Evolutionary conservation across 2,888 invertebrate genomes (phyloP).

Genomic region (Odiellus spinosus): DNA sequence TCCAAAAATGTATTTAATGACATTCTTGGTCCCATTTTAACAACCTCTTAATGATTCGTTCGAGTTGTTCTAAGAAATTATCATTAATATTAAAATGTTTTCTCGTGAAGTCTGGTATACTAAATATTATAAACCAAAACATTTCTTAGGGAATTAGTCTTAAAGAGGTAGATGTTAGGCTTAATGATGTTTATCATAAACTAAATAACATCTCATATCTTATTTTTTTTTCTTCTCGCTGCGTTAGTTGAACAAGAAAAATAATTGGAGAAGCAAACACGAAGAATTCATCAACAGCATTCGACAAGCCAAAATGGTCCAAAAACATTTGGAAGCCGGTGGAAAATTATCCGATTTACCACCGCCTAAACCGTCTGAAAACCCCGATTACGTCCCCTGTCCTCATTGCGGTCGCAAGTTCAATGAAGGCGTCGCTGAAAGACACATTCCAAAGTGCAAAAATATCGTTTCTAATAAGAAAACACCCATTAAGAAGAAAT

Average conservation of each 20-base stretch:
- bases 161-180: too few species aligned
- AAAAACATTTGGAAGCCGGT: constrained; percentile 60
- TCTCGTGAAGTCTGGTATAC: too few species aligned
- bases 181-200: too few species aligned
- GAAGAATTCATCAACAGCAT: constrained; percentile 83
- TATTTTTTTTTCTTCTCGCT: not conserved
- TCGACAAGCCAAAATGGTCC: constrained; percentile 69
- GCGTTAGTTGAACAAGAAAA: constrained; percentile 24
- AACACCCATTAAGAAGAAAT: constrained; percentile 2
- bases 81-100: too few species aligned
- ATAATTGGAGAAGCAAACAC: constrained; percentile 80
- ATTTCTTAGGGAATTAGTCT: too few species aligned
- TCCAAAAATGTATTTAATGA: too few species aligned
- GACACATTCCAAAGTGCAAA: constrained; percentile 86
- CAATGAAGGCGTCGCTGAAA: constrained; percentile 55
- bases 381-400: constrained; percentile 76
- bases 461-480: constrained; percentile 59
- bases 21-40: too few species aligned
- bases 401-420: constrained; percentile 75
- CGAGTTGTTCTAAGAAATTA: too few species aligned
- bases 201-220: too few species aligned
- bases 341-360: constrained; percentile 74
- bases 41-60: too few species aligned
- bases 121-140: too few species aligned
- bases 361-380: constrained; percentile 74